These are phyloP conservation scores for Nycticryphes semicollaris DNA, from an alignment of 2,113 vertebrate genomes.

Conservation along the genomic window DNA sequence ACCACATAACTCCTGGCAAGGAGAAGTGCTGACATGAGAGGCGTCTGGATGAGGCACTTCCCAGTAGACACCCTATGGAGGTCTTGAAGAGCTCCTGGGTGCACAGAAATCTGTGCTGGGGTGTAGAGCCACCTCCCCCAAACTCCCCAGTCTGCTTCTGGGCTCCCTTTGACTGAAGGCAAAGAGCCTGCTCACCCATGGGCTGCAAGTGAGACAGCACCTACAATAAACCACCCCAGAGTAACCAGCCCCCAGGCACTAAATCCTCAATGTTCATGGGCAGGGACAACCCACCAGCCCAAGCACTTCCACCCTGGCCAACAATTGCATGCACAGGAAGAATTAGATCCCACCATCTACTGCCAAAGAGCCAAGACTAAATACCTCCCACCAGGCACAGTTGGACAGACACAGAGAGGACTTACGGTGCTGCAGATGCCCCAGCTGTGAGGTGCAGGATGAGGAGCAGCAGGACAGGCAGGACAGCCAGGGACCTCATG, in stretches of 20 bases:
- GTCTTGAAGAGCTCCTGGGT: background rate
- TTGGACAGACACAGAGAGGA: background rate
- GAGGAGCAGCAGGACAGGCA: background rate
- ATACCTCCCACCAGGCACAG: background rate
- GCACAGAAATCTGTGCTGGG: background rate
- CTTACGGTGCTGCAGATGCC: background rate
- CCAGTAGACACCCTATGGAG: background rate
- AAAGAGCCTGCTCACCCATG: background rate
- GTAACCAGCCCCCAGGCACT: background rate
- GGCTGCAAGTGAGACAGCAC: background rate
- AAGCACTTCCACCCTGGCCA: background rate
- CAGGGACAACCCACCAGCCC: background rate
- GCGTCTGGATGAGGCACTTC: background rate
- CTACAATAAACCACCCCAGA: background rate
- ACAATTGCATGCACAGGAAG: rapidly evolving
- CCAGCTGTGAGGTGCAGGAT: background rate
- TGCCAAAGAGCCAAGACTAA: background rate
- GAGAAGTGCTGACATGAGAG: background rate
- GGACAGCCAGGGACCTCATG: background rate
- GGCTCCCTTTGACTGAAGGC: background rate
- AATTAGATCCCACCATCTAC: background rate
- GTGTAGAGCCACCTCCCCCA: background rate
- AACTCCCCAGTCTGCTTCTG: background rate
- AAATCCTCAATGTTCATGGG: rapidly evolving
- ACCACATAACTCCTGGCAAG: slow-evolving; percentile 4